Evolutionary conservation across 2,888 invertebrate species (phyloP).

Genomic region (Conistra vaccinii): DNA sequence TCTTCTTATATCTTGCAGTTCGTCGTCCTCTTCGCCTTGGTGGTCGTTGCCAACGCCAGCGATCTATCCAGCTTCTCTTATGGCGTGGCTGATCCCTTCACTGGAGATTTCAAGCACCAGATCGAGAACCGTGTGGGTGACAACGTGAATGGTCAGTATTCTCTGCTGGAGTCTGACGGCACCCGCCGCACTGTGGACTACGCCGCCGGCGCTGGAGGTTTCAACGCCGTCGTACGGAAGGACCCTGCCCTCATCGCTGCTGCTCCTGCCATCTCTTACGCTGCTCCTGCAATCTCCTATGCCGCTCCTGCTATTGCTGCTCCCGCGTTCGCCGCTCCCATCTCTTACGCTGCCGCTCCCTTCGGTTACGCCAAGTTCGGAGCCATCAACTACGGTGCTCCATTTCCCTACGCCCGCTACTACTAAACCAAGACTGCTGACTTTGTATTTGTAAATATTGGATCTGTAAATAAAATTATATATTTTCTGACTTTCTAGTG

Average conservation of each 20-base stretch:
- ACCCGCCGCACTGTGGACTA: slow-evolving; percentile 90
- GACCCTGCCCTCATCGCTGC: slow-evolving; percentile 83
- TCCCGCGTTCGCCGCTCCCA: slow-evolving; percentile 60
- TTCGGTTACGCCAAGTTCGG: slow-evolving; percentile 58
- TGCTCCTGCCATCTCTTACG: slow-evolving; percentile 65
- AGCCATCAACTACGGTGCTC: slow-evolving; percentile 57
- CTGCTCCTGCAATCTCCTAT: slow-evolving; percentile 64
- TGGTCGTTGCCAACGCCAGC: slow-evolving; percentile 73
- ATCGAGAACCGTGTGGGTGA: slow-evolving; percentile 87
- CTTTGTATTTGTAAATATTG: slow-evolving; percentile 69
- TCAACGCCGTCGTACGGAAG: slow-evolving; percentile 90
- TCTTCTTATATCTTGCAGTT: slow-evolving; percentile 75
- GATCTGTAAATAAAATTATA: slow-evolving; percentile 64
- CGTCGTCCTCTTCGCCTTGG: slow-evolving; percentile 78
- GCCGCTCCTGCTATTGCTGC: slow-evolving; percentile 67
- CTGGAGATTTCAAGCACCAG: slow-evolving; percentile 90
- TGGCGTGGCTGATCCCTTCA: slow-evolving; percentile 90
- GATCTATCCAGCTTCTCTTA: slow-evolving; percentile 88
- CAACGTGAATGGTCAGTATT: slow-evolving; percentile 90
- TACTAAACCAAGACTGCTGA: slow-evolving; percentile 63
- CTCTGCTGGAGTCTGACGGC: slow-evolving; percentile 89
- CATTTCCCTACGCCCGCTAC: slow-evolving; percentile 73
- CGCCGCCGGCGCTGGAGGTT: slow-evolving; percentile 88
- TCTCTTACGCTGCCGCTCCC: slow-evolving; percentile 65
- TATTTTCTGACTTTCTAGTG: slow-evolving; percentile 47